Evolutionary conservation across 2,113 vertebrate genomes (phyloP), one percentile per base, ranked within the genome.

Genomic region (Toxostoma redivivum): DNA sequence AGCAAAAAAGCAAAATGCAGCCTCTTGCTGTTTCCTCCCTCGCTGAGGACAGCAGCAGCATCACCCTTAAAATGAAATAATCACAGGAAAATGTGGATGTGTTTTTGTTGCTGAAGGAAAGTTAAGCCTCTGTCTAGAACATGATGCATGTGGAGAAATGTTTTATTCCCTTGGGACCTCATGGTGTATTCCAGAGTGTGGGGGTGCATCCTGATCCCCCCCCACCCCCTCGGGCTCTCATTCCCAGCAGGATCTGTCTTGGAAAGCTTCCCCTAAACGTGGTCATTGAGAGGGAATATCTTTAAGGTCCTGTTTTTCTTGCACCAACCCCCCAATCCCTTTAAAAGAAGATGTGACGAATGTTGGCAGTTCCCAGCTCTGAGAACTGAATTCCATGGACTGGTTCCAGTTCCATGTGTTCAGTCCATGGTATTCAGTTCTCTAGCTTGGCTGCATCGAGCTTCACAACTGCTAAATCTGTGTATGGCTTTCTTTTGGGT

Each of bases 351-450:
- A 96, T 81, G 77, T 94, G 96, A 96, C 37, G 90, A 95, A 73
- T 70, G 80, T 54, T 97, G 88, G 97, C 97, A 98, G 98, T 92
- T 96, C 98, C 97, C 93, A 95, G 98, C 97, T 97, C 95, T 98
- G 97, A 98, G 98, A 98, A 98, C 97, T 98, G 98, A 98, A 98
- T 98, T 98, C 97, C 97, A 98, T 98, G 97, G 97, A 97, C 98
- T 98, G 97, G 95, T 98, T 96, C 91, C 93, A 92, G 4, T 88
- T 89, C 95, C 79, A 23, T 86, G 92, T 6, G 54, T 93, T 97
- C 97, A 97, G 97, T 98, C 97, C 97, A 97, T 97, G 95, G 94
- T 97, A 80, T 95, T 94, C 93, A 98, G 97, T 98, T 97, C 97
- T 98, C 96, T 96, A 97, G 98, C 97, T 97, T 97, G 98, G 96